These are phyloP conservation scores for Cantharis rustica DNA, from an alignment of 2,888 invertebrate genomes.

Conservation along the genomic window DNA sequence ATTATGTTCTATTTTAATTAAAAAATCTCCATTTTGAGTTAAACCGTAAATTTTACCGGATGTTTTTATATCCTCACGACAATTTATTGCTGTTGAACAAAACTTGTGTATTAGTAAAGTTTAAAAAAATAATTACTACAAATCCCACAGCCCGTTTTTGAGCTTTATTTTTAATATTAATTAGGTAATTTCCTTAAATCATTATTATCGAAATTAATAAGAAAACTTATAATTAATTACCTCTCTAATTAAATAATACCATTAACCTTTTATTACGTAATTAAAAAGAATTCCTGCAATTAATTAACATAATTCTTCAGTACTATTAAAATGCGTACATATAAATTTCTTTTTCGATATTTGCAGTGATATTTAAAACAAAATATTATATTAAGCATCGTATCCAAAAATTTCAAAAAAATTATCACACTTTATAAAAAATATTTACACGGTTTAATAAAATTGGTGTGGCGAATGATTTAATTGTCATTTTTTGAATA, in stretches of 20 bases:
- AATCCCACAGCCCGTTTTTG: neutral
- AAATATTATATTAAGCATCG: neutral
- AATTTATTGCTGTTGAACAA: conserved; percentile 13
- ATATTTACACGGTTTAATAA: neutral
- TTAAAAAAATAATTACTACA: neutral
- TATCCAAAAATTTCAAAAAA: too few relatives aligned
- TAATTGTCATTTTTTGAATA: neutral
- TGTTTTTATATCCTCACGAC: conserved; percentile 9
- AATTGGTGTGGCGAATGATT: neutral
- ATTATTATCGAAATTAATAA: neutral
- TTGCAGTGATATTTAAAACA: too few relatives aligned
- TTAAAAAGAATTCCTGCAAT: neutral
- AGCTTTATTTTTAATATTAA: conserved; percentile 2
- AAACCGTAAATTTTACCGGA: conserved; percentile 18
- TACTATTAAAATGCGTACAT: neutral
- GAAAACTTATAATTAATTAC: neutral
- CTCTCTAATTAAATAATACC: neutral
- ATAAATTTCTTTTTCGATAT: too few relatives aligned
- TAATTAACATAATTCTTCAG: neutral
- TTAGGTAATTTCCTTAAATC: neutral
- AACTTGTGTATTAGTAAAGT: conserved; percentile 8
- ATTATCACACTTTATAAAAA: neutral
- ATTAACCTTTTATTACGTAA: neutral
- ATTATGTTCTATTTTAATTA: conserved; percentile 16
- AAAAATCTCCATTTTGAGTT: conserved; percentile 18